These are phyloP conservation scores for Anseranas semipalmata DNA, from an alignment of 2,113 vertebrate species.

Conservation along the genomic window DNA sequence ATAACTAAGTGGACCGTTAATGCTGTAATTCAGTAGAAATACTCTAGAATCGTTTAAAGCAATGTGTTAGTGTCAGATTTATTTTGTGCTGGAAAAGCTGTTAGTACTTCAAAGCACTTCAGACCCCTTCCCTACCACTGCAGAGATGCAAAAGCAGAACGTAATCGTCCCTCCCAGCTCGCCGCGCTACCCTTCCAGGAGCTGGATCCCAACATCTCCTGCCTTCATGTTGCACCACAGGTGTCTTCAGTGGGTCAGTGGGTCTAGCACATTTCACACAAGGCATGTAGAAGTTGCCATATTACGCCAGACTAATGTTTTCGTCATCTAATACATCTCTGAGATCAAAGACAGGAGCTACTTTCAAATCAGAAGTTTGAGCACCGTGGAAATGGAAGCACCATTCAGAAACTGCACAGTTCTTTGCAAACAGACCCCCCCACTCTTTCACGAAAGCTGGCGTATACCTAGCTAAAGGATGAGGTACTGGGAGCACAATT, in stretches of 20 bases:
- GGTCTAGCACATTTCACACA: neutral
- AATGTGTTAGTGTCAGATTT: neutral
- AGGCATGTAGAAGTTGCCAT: neutral
- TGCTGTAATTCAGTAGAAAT: neutral
- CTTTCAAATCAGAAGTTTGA: neutral
- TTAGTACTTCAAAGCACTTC: neutral
- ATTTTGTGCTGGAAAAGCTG: neutral
- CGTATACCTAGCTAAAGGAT: neutral
- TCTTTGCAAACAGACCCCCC: neutral
- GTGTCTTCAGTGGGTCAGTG: accelerated
- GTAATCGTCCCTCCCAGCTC: neutral
- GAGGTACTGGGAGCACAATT: neutral
- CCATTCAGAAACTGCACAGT: neutral
- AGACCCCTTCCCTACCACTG: neutral
- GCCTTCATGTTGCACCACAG: neutral
- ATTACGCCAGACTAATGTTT: neutral
- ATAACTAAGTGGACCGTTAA: neutral
- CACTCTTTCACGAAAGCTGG: neutral
- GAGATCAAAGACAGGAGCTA: neutral
- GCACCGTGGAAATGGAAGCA: neutral
- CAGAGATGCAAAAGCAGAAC: neutral
- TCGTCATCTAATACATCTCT: neutral
- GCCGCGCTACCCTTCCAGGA: neutral
- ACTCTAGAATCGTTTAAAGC: neutral
- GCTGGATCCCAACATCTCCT: neutral